Conservation (phyloP, 1,140 invertebrate genomes). For the Chironomus striatipennis region DNA sequence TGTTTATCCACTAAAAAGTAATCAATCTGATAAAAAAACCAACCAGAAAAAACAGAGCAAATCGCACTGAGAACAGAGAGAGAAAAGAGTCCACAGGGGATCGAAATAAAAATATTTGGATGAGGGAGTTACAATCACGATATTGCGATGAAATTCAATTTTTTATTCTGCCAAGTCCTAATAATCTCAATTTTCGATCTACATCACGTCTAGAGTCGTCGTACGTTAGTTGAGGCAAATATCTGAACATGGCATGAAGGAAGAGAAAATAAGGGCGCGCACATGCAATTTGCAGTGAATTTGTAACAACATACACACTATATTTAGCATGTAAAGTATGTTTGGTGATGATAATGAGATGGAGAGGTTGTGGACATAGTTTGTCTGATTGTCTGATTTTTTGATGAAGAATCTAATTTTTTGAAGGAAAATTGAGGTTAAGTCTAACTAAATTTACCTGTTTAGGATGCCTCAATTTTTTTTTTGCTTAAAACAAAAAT, state of each 20-base stretch:
- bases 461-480: too few relatives aligned
- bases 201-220: not conserved
- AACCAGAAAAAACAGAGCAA: not conserved
- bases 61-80: not conserved
- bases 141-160: slow-evolving; percentile 1
- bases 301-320: not conserved
- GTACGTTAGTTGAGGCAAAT: not conserved
- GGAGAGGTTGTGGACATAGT: too few relatives aligned
- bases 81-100: slow-evolving; percentile 12
- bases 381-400: too few relatives aligned
- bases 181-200: slow-evolving; percentile 2
- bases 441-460: too few relatives aligned
- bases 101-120: not conserved
- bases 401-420: too few relatives aligned
- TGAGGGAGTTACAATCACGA: slow-evolving; percentile 5
- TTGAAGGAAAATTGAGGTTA: too few relatives aligned
- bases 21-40: slow-evolving; percentile 19
- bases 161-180: not conserved
- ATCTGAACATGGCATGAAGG: not conserved
- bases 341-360: too few relatives aligned
- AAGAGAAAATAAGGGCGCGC: not conserved
- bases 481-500: too few relatives aligned
- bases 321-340: too few relatives aligned
- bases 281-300: slow-evolving; percentile 23
- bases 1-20: not conserved